Percentiles rank a stretch among this genome's conserved stretches.
These are phyloP conservation scores for Crioceris asparagi DNA, from an alignment of 2,888 invertebrate species.

Conservation along the genomic window DNA sequence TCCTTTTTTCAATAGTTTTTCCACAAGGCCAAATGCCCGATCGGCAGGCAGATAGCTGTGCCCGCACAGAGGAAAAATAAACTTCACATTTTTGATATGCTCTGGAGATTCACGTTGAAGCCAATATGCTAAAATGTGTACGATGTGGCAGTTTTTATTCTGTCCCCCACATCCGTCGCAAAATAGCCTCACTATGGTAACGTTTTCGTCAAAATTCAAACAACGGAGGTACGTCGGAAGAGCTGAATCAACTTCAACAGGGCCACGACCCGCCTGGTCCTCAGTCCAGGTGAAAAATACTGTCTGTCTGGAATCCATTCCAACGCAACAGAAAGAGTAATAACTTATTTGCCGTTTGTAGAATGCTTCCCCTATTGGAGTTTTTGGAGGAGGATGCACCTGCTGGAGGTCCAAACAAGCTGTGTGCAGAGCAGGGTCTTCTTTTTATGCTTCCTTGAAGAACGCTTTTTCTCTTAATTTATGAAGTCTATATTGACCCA, in stretches of 20 bases:
- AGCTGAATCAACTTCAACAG: slow-evolving; percentile 9
- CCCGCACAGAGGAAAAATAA: too few relatives aligned
- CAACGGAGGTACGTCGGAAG: too few relatives aligned
- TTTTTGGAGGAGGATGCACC: slow-evolving; percentile 13
- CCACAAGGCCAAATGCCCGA: too few relatives aligned
- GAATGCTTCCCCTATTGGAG: slow-evolving; percentile 14
- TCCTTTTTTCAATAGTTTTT: too few relatives aligned
- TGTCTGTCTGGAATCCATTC: slow-evolving; percentile 7
- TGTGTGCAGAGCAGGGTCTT: too few relatives aligned
- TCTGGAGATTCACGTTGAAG: slow-evolving; percentile 4
- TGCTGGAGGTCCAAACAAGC: too few relatives aligned
- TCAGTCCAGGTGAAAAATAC: slow-evolving; percentile 12
- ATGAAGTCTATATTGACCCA: too few relatives aligned
- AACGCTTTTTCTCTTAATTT: too few relatives aligned
- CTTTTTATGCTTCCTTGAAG: too few relatives aligned
- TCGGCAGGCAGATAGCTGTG: too few relatives aligned
- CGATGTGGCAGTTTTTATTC: slow-evolving; percentile 12
- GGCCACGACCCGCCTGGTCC: slow-evolving; percentile 8
- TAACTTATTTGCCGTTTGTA: slow-evolving; percentile 13
- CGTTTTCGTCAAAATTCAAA: too few relatives aligned
- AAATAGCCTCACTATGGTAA: too few relatives aligned
- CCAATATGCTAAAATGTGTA: slow-evolving; percentile 9
- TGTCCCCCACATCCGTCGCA: slow-evolving; percentile 16
- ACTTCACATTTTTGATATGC: slow-evolving; percentile 1
- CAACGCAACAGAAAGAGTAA: slow-evolving; percentile 13